Percentiles rank a stretch among this genome's conserved stretches.
phyloP scores from a whole-genome alignment of 2,888 invertebrate genomes.

The Leptogaster cylindrica region DNA sequence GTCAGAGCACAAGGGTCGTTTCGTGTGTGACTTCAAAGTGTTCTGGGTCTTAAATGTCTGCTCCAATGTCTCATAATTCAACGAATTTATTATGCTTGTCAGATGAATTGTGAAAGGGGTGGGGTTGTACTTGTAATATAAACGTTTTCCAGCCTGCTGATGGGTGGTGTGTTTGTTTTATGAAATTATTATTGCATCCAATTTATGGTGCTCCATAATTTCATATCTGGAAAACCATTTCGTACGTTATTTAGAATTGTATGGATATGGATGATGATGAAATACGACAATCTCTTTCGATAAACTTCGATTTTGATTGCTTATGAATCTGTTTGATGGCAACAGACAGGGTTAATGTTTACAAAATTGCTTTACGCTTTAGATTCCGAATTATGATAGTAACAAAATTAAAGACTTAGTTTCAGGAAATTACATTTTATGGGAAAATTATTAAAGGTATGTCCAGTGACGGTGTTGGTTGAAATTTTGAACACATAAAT shows the following conservation, averaged over 20 bases:
- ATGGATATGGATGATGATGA: neutral
- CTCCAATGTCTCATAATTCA: conserved; percentile 39
- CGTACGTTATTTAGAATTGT: neutral
- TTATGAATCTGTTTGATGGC: neutral
- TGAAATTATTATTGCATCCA: conserved; percentile 15
- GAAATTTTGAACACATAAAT: no score
- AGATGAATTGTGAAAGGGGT: conserved; percentile 10
- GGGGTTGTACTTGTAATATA: neutral
- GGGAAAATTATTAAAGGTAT: no score
- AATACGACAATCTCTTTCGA: neutral
- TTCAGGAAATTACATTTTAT: no score
- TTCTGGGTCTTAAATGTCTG: conserved; percentile 25
- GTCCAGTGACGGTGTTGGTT: no score
- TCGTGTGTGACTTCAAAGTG: conserved; percentile 30
- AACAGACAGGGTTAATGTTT: no score
- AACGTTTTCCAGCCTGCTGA: conserved; percentile 3
- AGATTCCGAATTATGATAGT: no score
- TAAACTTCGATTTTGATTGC: neutral
- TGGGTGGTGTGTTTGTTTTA: conserved; percentile 35
- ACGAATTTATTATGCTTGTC: conserved; percentile 40
- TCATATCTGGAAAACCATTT: neutral
- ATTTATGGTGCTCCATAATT: neutral
- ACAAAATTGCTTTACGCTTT: no score
- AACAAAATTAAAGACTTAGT: no score
- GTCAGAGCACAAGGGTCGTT: conserved; percentile 34